Base-by-base conservation (phyloP, 2,888 invertebrate species). In the Drosophila meridionalis region DNA sequence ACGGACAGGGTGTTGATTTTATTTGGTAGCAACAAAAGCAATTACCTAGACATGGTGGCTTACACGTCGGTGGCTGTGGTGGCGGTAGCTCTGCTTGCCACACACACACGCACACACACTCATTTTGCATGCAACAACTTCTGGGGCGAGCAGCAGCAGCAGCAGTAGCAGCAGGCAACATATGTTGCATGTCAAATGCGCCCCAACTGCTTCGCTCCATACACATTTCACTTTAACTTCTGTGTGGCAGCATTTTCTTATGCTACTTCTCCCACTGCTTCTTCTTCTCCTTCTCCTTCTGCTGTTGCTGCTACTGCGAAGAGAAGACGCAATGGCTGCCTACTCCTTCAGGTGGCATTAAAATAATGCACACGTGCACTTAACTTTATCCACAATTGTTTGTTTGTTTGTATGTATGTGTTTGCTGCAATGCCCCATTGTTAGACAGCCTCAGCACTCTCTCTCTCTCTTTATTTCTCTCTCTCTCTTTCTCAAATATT, bases 311-410 rank as follows among this genome's bases (percentile, higher is more conserved):
- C 8, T 53, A 26, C 42, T 36, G 5, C 52, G 12, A 55, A 36
- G 60, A 20, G 60, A 68, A 69, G 83, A 82, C 69, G 69, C 56
- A 69, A 64, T 61, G 71, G 72, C 68, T 63, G 81, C 69, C 64
- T 77, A 87, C 90, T 90, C 80, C 91, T 91, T 92, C 87, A 92
- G 92, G 90, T 91, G 86, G 88, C 92, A 91, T 90, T 92, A 92
- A 92, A 92, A 92, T 92, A 92, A 92, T 92, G 91, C 90, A 92
- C 90, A 92, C 90, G 87, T 91, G 89, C 90, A 91, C 92, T 92
- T 87, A 91, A 90, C 89, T 91, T 87, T 89, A 92, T 91, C 82
- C 91, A 85, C 87, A 81, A 87, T 73, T 84, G 71, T 87, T 80
- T 86, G 83, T 85, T 73, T 80, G 62, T 69, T 30, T 55, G 50